Conservation (phyloP, 2,797 vertebrate genomes). For the Xenentodon cancila region DNA sequence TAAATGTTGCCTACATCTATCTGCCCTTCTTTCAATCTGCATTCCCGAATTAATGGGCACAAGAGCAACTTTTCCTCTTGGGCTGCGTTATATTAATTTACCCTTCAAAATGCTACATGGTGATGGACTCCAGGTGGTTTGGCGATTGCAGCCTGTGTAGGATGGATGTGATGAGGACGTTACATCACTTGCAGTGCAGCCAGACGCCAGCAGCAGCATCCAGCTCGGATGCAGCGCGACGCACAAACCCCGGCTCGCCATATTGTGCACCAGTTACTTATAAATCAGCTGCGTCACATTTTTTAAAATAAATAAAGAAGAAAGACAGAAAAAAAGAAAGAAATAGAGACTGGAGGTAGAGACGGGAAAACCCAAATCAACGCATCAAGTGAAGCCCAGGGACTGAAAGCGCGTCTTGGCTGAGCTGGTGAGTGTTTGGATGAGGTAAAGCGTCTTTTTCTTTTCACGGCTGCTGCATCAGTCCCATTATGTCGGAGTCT, state of each 20-base stretch:
- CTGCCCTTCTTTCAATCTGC: no score
- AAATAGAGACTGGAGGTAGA: slow-evolving; percentile 23
- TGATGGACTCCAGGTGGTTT: slow-evolving; percentile 7
- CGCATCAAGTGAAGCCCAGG: slow-evolving; percentile 6
- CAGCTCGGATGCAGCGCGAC: slow-evolving; percentile 53
- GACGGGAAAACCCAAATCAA: slow-evolving; percentile 3
- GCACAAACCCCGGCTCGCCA: slow-evolving; percentile 63
- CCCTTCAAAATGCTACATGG: background rate
- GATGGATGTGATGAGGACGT: slow-evolving; percentile 42
- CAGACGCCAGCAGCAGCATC: slow-evolving; percentile 71
- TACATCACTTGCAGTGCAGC: slow-evolving; percentile 73
- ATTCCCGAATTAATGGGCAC: no score
- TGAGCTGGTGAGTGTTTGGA: slow-evolving; percentile 60
- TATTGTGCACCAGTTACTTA: slow-evolving; percentile 69
- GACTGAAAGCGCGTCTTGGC: slow-evolving; percentile 1
- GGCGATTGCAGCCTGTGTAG: background rate
- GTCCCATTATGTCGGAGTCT: slow-evolving; percentile 27
- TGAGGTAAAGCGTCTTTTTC: background rate
- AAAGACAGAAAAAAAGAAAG: background rate
- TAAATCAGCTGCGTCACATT: slow-evolving; percentile 80
- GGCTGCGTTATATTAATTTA: no score
- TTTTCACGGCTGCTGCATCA: slow-evolving; percentile 8
- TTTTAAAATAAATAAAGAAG: background rate
- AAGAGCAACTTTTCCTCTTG: no score
- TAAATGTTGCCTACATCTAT: no score